A percentile compares a stretch with the other conserved stretches of the same genome.
Evolutionary conservation across 1,140 invertebrate genomes (phyloP).

Genomic region (Pemphigus obesinymphae): DNA sequence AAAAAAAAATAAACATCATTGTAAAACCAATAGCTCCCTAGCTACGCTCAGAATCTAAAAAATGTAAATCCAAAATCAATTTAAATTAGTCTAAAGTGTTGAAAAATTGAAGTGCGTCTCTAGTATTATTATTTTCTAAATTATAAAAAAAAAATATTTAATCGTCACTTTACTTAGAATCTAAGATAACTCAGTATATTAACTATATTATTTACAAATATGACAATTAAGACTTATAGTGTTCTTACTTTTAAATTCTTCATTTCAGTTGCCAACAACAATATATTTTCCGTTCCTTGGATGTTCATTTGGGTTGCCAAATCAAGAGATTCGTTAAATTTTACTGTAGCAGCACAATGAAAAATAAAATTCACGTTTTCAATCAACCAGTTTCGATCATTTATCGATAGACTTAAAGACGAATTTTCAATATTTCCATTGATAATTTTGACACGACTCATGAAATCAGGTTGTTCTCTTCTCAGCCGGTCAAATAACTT

Average conservation of each 20-base stretch:
- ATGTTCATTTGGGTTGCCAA: constrained; percentile 20
- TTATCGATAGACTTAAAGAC: background rate
- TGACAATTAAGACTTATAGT: too few relatives aligned
- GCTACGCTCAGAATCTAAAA: too few relatives aligned
- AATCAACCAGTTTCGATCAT: background rate
- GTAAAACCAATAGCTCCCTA: too few relatives aligned
- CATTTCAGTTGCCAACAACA: background rate
- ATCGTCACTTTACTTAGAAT: too few relatives aligned
- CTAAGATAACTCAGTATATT: too few relatives aligned
- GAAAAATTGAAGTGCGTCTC: too few relatives aligned
- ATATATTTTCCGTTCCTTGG: background rate
- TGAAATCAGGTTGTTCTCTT: background rate
- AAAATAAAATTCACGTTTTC: background rate
- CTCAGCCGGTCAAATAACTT: background rate
- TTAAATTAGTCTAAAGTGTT: too few relatives aligned
- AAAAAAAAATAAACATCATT: too few relatives aligned
- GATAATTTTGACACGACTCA: background rate
- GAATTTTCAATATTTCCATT: background rate
- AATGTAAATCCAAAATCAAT: too few relatives aligned
- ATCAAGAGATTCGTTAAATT: background rate
- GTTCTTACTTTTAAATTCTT: constrained; percentile 49
- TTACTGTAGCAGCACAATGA: background rate
- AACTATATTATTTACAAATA: too few relatives aligned
- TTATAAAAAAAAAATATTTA: too few relatives aligned
- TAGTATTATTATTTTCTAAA: too few relatives aligned